Base-by-base conservation (phyloP, 1,140 invertebrate species). In the Micrasema minimum region DNA sequence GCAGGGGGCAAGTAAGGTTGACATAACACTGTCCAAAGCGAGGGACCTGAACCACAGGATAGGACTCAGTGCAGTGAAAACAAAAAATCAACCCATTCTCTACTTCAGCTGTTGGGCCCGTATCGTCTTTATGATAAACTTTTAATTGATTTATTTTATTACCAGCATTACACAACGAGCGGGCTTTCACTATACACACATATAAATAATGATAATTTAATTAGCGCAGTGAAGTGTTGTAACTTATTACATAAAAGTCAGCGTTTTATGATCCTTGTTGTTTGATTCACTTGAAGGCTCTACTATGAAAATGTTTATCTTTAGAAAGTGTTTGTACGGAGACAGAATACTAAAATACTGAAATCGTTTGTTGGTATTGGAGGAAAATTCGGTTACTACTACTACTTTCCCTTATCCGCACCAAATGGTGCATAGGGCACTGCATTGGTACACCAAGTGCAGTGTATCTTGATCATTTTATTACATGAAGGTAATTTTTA, bases 81-180 rank as follows among this genome's bases (percentile, higher is more conserved):
- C 11, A 35, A 51, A 55, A 55, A 55, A 55, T 22, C 26, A 55
- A 55, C 51, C 51, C 46, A 48, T 16, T 48, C 26, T 55, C 26
- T 14, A 31, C 26, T 55, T 31, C 55, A 22, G 18, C 55, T 41
- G 35, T 31, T 2, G 7, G 20, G 11, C 22, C 37, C 22, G 37
- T 59, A 31, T 41, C 37, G 2, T 16, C 14, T 59, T 35, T n/a
- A 14, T 22, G 37, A 35, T 41, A 20, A 59, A 41, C 35, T 59
- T 41, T 59, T 35, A 59, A 59, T 59, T 59, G 55, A 41, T 59
- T 59, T 59, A 59, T 59, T 16, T 41, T 43, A 59, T 59, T 16
- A 20, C 7, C 12, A 18, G 9, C 55, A 16, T 48, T 48, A 10
- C 46, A 11, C 23, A 53, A 53, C 50, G 14, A 18, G 50, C 11